Percentiles rank a stretch among this genome's conserved stretches.
These are phyloP conservation scores for Pecten maximus DNA, from an alignment of 2,888 invertebrate genomes.

Conservation along the genomic window DNA sequence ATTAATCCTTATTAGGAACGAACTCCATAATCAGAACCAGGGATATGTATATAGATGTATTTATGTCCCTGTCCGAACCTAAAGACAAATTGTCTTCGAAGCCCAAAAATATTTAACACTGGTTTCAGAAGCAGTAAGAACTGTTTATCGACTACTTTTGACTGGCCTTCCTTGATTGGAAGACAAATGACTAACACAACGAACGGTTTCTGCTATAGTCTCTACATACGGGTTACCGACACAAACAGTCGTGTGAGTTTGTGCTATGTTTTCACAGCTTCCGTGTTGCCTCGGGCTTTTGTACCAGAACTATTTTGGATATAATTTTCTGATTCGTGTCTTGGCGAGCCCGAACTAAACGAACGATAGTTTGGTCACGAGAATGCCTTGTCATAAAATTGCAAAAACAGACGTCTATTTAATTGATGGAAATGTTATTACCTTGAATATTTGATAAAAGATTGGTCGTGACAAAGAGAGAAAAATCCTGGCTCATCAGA, in stretches of 20 bases:
- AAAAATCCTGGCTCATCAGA: not conserved
- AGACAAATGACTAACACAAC: not conserved
- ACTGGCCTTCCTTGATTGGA: not conserved
- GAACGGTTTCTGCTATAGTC: not conserved
- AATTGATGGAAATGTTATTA: constrained; percentile 26
- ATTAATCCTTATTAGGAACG: too few species aligned
- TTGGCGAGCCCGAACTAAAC: not conserved
- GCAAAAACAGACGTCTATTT: constrained; percentile 24
- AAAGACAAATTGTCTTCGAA: too few species aligned
- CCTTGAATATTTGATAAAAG: constrained; percentile 32
- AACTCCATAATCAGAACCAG: too few species aligned
- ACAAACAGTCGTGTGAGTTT: not conserved
- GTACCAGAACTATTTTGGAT: constrained; percentile 20
- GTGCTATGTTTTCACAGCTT: not conserved
- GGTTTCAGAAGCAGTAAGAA: too few species aligned
- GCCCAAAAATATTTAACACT: too few species aligned
- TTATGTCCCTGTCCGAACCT: too few species aligned
- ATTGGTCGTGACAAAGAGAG: not conserved
- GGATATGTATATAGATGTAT: too few species aligned
- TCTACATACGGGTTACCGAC: not conserved
- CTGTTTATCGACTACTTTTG: too few species aligned
- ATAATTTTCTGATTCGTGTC: constrained; percentile 25
- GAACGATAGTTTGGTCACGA: not conserved
- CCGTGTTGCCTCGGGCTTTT: not conserved
- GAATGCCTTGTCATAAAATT: constrained; percentile 25